Percentiles rank a stretch among this genome's conserved stretches.
These are phyloP conservation scores for Sparidentex hasta DNA, from an alignment of 2,797 vertebrate genomes.

Conservation along the genomic window DNA sequence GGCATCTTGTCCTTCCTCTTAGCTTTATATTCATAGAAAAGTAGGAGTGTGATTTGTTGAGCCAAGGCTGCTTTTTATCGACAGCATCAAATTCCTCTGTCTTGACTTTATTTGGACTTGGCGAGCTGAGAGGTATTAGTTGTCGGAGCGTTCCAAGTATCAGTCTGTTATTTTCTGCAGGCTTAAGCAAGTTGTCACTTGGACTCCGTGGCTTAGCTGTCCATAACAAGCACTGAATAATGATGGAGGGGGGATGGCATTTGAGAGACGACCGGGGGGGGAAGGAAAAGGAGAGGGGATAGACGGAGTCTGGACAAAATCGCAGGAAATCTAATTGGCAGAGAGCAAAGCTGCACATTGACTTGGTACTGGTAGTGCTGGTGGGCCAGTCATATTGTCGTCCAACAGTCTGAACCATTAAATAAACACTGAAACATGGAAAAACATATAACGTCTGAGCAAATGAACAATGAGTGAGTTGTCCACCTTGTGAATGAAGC, in stretches of 20 bases:
- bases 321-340: neutral
- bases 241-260: slow-evolving; percentile 13
- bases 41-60: neutral
- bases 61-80: neutral
- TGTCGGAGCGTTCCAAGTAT: slow-evolving; percentile 19
- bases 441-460: too few species aligned
- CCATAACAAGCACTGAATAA: slow-evolving; percentile 13
- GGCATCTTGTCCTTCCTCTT: slow-evolving; percentile 9
- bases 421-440: too few species aligned
- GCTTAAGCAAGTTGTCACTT: slow-evolving; percentile 43
- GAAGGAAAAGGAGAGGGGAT: neutral
- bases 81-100: slow-evolving; percentile 8
- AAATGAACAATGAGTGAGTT: too few species aligned
- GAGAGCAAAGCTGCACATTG: neutral
- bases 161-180: slow-evolving; percentile 40
- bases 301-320: neutral
- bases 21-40: slow-evolving; percentile 36
- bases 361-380: neutral
- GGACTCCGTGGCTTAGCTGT: slow-evolving; percentile 16
- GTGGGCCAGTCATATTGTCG: too few species aligned
- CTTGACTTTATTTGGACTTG: slow-evolving; percentile 25
- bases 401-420: too few species aligned
- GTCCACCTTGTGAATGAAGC: too few species aligned
- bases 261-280: neutral
- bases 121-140: slow-evolving; percentile 6